Evolutionary conservation across 1,140 invertebrate genomes (phyloP), one percentile per base, ranked within the genome.

Genomic region (Aphelenchoides avenae): DNA sequence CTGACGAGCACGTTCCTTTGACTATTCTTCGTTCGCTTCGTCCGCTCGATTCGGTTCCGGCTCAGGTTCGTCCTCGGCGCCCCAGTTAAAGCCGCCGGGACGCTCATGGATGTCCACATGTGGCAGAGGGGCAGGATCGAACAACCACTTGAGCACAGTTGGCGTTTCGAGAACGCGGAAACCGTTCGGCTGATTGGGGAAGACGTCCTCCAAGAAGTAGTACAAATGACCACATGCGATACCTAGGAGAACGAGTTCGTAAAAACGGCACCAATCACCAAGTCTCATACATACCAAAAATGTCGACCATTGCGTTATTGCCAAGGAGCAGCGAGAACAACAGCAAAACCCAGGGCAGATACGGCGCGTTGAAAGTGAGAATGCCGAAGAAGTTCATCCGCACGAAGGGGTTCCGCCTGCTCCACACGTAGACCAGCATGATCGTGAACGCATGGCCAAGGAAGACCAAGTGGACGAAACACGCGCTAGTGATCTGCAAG

Each of bases 371-470:
- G 77, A 97, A 96, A 79, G 93, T 95, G 64, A 98, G 82, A 18
- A 99, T 82, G 33, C 95, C 95, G 80, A 99, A 97, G 77, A 99
- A 98, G 77, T 96, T 98, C n/a, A n/a, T n/a, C n/a, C n/a, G 84
- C 22, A 97, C 85, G 78, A 87, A 86, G 7, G 94, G 91, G 84
- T 98, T 99, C 63, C 94, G 81, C 71, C 94, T 82, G 46, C 91
- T 93, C 94, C 95, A 99, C 6, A 99, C 86, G 81, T 99, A 99
- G 0, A 99, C 95, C 66, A 99, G 82, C 94, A 99, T 99, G 58
- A 98, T 89, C 3, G 94, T 99, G 78, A 99, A 96, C 30, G 94
- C 94, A 82, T 97, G 93, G 43, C 93, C 91, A 73, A 99, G 82
- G 80, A 99, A 99, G 61, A 97, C 81, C 69, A 98, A 82, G 81